Evolutionary conservation across 2,113 vertebrate species (phyloP), one percentile per base, ranked within the genome.

Genomic region (Neodon shergylaensis): DNA sequence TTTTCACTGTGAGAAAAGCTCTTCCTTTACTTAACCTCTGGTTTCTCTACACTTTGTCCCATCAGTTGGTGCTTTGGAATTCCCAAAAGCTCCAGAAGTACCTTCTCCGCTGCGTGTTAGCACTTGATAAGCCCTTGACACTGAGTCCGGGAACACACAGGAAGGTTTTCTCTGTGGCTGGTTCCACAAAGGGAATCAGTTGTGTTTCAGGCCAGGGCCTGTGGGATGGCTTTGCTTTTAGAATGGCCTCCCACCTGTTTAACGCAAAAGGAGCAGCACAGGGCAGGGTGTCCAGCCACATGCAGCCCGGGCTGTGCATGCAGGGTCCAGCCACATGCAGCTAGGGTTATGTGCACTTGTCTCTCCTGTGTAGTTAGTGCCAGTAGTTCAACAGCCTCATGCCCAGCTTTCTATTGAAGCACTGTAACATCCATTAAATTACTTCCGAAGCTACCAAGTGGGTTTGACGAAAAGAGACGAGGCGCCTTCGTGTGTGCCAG

Each of bases 11-110:
- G 49, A 93, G 81, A 85, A 95, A 84, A 22, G 22, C 31, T 14
- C 87, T 88, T 88, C 33, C 39, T 76, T 88, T 54, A 58, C 92
- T 96, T 94, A 95, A 92, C 39, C 49, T 73, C 93, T 93, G 17
- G 92, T 92, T 97, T 96, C 92, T 96, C 88, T 88, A 83, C 8
- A 92, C 36, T 66, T 77, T 95, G 33, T 94, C 58, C 47, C 76
- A 88, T 88, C 79, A 94, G 84, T 52, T 82, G 76, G 94, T 90
- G 76, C 95, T 97, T 97, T 97, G 95, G 97, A 96, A 95, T 97
- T 90, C 84, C 88, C 88, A 94, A 96, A 94, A 70, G 81, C 95
- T 95, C 66, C 68, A 94, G 91, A 58, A 74, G 72, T 92, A 65
- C 72, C 92, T 95, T 98, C 72, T 44, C 66, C 93, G 92, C 81